Evolutionary conservation across 2,113 vertebrate genomes (phyloP).

Genomic region (Gambusia holbrooki): DNA sequence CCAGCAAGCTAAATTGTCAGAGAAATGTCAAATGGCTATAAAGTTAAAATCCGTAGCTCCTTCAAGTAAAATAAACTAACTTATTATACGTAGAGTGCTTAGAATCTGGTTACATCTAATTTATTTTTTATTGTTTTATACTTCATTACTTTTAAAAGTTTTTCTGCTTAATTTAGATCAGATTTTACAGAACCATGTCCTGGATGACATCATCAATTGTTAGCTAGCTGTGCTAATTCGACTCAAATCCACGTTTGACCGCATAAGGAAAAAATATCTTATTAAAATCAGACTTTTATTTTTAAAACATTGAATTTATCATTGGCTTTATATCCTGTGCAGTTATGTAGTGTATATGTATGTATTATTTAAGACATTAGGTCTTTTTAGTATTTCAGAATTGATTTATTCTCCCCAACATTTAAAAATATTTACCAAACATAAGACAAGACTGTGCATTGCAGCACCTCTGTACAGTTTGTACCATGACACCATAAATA

Average conservation of each 20-base stretch:
- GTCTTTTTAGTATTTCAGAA: constrained; percentile 49
- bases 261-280: too few species aligned
- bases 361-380: background rate
- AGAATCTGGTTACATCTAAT: background rate
- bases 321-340: too few species aligned
- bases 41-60: too few species aligned
- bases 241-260: too few species aligned
- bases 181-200: background rate
- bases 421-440: constrained; percentile 77
- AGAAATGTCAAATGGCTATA: too few species aligned
- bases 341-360: too few species aligned
- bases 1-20: background rate
- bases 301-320: too few species aligned
- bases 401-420: constrained; percentile 72
- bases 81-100: background rate
- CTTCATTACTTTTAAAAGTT: background rate
- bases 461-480: constrained; percentile 66
- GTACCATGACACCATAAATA: constrained; percentile 74
- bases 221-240: too few species aligned
- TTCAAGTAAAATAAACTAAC: too few species aligned
- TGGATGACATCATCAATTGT: too few species aligned
- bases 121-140: background rate
- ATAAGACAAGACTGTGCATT: constrained; percentile 61
- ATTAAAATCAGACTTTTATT: too few species aligned
- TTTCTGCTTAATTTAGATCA: background rate